A percentile compares a stretch with the other conserved stretches of the same genome.
Evolutionary conservation across 2,888 invertebrate genomes (phyloP).

Genomic region (Monochamus alternatus): DNA sequence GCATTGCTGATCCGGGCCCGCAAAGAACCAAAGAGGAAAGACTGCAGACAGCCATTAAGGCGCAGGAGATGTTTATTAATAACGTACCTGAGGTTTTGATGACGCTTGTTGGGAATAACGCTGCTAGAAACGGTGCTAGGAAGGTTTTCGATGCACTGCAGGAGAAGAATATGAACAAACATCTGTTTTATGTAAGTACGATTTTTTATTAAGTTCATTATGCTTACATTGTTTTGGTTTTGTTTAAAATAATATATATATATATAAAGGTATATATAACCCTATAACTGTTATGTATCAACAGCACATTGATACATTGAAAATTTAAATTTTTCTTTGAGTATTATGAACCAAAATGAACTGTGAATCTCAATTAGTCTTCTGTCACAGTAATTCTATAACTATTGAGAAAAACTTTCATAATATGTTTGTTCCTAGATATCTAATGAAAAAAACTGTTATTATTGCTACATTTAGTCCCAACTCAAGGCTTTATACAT

Average conservation of each 20-base stretch:
- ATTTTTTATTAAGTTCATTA: neutral
- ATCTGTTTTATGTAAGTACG: slow-evolving; percentile 88
- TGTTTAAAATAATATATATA: neutral
- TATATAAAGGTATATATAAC: too few species aligned
- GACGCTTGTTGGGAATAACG: slow-evolving; percentile 89
- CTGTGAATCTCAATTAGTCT: too few species aligned
- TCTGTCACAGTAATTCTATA: too few species aligned
- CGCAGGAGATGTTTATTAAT: slow-evolving; percentile 79
- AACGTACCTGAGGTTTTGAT: slow-evolving; percentile 86
- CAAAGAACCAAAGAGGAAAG: slow-evolving; percentile 77
- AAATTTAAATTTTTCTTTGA: too few species aligned
- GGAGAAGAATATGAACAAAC: slow-evolving; percentile 89
- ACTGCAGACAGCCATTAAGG: slow-evolving; percentile 80
- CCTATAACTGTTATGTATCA: too few species aligned
- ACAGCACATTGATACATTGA: too few species aligned
- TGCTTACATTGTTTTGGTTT: neutral
- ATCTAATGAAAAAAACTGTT: too few species aligned
- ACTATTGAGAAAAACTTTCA: too few species aligned
- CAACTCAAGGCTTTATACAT: too few species aligned
- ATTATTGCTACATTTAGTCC: too few species aligned
- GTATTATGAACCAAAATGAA: too few species aligned
- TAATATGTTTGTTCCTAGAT: too few species aligned
- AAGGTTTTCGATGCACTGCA: slow-evolving; percentile 92
- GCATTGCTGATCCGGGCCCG: slow-evolving; percentile 75
- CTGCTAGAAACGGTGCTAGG: slow-evolving; percentile 86